Evolutionary conservation across 53 echinoderm and acorn worm species (phyloP).

Genomic region (Echinometra lucunter): DNA sequence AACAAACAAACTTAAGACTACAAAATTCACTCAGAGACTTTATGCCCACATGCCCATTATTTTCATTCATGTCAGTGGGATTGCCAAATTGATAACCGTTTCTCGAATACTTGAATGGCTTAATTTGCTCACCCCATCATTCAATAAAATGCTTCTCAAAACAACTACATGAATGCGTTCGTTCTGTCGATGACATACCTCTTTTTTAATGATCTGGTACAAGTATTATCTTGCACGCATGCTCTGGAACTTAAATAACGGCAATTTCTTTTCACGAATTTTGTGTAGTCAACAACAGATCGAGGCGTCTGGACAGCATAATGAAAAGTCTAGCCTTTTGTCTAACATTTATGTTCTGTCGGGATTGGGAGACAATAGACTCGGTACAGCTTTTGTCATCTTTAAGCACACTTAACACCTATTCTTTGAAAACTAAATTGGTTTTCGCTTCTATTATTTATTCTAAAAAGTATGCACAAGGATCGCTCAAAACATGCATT

Average conservation of each 20-base stretch:
- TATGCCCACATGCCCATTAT: neutral
- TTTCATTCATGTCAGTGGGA: neutral
- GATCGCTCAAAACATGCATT: neutral
- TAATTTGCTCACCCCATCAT: neutral
- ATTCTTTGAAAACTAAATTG: slow-evolving; percentile 7
- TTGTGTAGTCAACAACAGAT: neutral
- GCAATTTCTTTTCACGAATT: neutral
- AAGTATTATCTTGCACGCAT: neutral
- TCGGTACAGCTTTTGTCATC: neutral
- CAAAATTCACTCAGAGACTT: neutral
- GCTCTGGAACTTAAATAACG: neutral
- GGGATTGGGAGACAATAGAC: neutral
- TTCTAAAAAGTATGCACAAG: neutral
- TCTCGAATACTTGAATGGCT: neutral
- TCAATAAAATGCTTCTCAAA: neutral
- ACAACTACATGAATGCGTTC: neutral
- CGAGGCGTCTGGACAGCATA: slow-evolving; percentile 12
- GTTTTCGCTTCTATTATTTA: neutral
- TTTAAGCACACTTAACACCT: neutral
- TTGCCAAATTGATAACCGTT: neutral
- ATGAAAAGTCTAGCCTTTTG: slow-evolving; percentile 3
- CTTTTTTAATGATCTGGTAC: neutral
- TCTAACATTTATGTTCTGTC: neutral
- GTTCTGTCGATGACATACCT: neutral
- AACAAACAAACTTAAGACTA: too few relatives aligned